Evolutionary conservation across 2,888 invertebrate species (phyloP).

Genomic region (Drosophila bunnanda): DNA sequence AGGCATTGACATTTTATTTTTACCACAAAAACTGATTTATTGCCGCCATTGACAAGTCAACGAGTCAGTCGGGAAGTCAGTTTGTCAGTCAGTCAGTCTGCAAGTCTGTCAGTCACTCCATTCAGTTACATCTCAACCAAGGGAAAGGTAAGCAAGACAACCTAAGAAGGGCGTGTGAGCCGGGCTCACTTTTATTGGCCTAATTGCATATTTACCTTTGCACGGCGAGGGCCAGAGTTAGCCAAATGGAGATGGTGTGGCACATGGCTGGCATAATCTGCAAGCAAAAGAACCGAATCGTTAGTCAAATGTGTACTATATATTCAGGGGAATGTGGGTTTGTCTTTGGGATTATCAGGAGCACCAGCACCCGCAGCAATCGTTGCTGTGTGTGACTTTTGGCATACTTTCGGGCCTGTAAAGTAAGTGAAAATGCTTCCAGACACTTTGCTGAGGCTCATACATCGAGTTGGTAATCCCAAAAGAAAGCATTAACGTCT

Average conservation of each 20-base stretch:
- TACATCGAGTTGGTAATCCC: background rate
- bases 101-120: slow-evolving; percentile 14
- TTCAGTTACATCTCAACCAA: slow-evolving; percentile 29
- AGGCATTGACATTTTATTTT: slow-evolving; percentile 48
- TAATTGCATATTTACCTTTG: slow-evolving; percentile 87
- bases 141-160: background rate
- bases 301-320: background rate
- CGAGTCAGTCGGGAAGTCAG: slow-evolving; percentile 23
- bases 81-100: slow-evolving; percentile 17
- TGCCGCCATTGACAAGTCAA: slow-evolving; percentile 68
- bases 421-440: background rate
- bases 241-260: slow-evolving; percentile 97
- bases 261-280: slow-evolving; percentile 91
- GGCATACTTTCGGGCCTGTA: slow-evolving; percentile 15
- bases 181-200: slow-evolving; percentile 31
- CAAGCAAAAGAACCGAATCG: slow-evolving; percentile 48
- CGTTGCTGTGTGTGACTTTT: background rate
- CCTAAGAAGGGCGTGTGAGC: background rate
- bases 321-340: background rate
- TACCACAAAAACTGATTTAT: slow-evolving; percentile 61
- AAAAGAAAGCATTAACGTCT: too few relatives aligned
- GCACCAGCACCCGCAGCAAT: background rate
- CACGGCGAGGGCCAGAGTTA: slow-evolving; percentile 94
- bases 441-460: background rate
- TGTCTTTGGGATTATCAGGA: slow-evolving; percentile 6